Evolutionary conservation across 2,888 invertebrate genomes (phyloP).

Genomic region (Ichneumon xanthorius): DNA sequence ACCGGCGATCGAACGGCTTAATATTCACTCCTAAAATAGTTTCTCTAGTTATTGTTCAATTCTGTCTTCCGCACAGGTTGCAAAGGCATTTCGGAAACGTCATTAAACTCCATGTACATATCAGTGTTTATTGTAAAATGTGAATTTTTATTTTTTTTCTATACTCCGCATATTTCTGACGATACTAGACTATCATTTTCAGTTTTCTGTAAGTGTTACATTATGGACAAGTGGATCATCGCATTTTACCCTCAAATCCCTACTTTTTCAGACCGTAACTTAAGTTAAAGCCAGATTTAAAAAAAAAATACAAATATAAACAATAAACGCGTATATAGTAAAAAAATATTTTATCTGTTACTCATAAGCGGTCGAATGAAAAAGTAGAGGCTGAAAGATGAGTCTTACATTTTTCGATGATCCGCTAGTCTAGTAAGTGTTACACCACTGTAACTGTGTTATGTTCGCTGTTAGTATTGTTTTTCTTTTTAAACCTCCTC

Average conservation of each 20-base stretch:
- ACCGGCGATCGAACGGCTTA: background rate
- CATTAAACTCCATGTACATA: background rate
- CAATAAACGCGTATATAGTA: background rate
- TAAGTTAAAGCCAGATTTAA: background rate
- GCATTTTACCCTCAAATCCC: background rate
- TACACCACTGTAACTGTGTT: conserved; percentile 10
- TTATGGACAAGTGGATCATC: background rate
- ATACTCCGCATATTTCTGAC: conserved; percentile 14
- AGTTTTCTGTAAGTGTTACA: conserved; percentile 20
- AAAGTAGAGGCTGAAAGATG: background rate
- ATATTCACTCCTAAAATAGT: conserved; percentile 10
- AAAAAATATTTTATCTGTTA: background rate
- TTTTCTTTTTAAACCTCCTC: conserved; percentile 22
- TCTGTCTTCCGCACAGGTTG: background rate
- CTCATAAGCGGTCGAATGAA: background rate
- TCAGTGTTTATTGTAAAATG: background rate
- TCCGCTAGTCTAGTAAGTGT: background rate
- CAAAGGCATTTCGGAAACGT: background rate
- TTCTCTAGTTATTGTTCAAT: conserved; percentile 1
- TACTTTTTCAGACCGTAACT: background rate
- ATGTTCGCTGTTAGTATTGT: conserved; percentile 5
- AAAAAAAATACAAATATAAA: background rate
- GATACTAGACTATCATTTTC: conserved; percentile 9
- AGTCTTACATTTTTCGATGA: background rate
- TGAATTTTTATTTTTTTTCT: conserved; percentile 5